phyloP scores from a whole-genome alignment of 2,113 vertebrate genomes.

The Kryptolebias marmoratus region DNA sequence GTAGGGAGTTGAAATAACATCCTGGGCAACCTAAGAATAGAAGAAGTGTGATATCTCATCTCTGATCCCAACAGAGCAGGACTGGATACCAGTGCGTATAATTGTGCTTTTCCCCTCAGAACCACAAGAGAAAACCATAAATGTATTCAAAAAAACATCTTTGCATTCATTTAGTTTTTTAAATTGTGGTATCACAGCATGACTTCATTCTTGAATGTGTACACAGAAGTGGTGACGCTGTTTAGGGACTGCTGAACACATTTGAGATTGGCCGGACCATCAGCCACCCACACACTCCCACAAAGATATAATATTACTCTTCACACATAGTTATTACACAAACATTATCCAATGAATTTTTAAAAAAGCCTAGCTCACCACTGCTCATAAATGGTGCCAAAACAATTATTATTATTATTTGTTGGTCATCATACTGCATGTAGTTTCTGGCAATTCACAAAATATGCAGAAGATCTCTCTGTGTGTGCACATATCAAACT shows the following conservation, averaged over 20 bases:
- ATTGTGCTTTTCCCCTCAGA: slow-evolving; percentile 14
- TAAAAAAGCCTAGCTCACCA: too few relatives aligned
- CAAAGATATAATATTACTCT: too few relatives aligned
- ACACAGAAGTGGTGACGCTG: not conserved
- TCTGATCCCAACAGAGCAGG: slow-evolving; percentile 39
- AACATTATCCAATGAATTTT: too few relatives aligned
- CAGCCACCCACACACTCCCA: too few relatives aligned
- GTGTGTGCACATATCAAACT: too few relatives aligned
- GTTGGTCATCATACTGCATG: too few relatives aligned
- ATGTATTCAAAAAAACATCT: slow-evolving; percentile 21
- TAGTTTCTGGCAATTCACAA: too few relatives aligned
- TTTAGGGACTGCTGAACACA: slow-evolving; percentile 26
- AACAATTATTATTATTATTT: too few relatives aligned
- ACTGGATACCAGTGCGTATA: slow-evolving; percentile 20
- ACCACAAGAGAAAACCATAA: slow-evolving; percentile 11
- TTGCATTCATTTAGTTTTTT: slow-evolving; percentile 25
- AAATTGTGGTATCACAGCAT: slow-evolving; percentile 24
- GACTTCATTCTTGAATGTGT: slow-evolving; percentile 24
- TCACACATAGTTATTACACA: too few relatives aligned
- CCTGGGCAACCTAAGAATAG: slow-evolving; percentile 63
- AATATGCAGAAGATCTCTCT: too few relatives aligned
- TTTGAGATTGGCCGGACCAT: too few relatives aligned
- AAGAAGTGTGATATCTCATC: slow-evolving; percentile 60
- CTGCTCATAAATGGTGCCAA: too few relatives aligned
- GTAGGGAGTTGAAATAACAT: slow-evolving; percentile 73